A percentile compares a stretch with the other conserved stretches of the same genome.
phyloP scores from a whole-genome alignment of 1,140 invertebrate species.

The Anoplolepis gracilipes region DNA sequence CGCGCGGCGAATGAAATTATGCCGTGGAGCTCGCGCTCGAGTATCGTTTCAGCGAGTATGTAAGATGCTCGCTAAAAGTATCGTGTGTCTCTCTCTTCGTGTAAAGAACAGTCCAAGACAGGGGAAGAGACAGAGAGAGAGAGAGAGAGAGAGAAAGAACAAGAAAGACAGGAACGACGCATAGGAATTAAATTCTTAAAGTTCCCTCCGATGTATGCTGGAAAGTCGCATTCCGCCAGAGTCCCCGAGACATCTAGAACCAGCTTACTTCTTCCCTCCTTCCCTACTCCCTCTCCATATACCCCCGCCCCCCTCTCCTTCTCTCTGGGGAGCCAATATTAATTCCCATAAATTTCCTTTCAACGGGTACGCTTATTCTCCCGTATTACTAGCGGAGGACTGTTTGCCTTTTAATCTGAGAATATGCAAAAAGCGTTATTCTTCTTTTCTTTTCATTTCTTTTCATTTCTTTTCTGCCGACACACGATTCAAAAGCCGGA shows the following conservation, averaged over 20 bases:
- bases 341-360: constrained; percentile 87
- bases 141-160: not conserved
- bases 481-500: constrained; percentile 46
- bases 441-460: constrained; percentile 77
- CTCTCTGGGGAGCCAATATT: constrained; percentile 83
- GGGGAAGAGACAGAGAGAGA: constrained; percentile 18
- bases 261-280: constrained; percentile 23
- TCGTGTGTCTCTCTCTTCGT: constrained; percentile 67
- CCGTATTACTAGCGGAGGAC: constrained; percentile 63
- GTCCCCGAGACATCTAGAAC: constrained; percentile 76
- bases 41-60: constrained; percentile 68
- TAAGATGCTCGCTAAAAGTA: constrained; percentile 41
- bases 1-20: constrained; percentile 57
- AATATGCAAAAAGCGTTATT: constrained; percentile 85
- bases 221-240: constrained; percentile 85
- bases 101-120: constrained; percentile 1
- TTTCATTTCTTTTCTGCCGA: constrained; percentile 34
- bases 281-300: too few relatives aligned
- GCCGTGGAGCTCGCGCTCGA: constrained; percentile 50
- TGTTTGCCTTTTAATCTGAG: constrained; percentile 84
- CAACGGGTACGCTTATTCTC: constrained; percentile 81
- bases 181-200: constrained; percentile 86
- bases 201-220: constrained; percentile 83
- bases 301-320: constrained; percentile 60
- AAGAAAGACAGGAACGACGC: constrained; percentile 39